phyloP scores from a whole-genome alignment of 2,113 vertebrate species.

The Galbula dea region DNA sequence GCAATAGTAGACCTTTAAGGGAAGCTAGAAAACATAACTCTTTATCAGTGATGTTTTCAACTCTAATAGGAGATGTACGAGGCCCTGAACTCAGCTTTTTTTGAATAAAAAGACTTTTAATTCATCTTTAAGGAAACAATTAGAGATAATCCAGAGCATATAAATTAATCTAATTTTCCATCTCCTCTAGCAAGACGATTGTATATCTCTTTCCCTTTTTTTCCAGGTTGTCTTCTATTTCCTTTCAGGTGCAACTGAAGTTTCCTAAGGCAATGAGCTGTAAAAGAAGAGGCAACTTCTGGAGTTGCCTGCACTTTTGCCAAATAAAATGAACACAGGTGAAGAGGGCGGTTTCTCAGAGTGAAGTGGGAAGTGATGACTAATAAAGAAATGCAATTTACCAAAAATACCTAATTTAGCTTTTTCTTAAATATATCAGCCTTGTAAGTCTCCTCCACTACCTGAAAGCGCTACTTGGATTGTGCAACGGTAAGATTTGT shows the following conservation, averaged over 20 bases:
- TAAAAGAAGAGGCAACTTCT: slow-evolving; percentile 45
- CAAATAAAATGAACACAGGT: slow-evolving; percentile 3
- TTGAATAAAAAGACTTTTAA: slow-evolving; percentile 35
- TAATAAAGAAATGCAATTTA: slow-evolving; percentile 47
- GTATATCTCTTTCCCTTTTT: slow-evolving; percentile 21
- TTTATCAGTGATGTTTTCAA: not conserved
- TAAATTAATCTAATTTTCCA: slow-evolving; percentile 46
- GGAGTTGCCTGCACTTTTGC: slow-evolving; percentile 31
- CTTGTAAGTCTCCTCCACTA: not conserved
- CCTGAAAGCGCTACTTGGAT: not conserved
- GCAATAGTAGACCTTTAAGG: not conserved
- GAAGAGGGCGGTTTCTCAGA: slow-evolving; percentile 37
- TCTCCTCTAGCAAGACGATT: slow-evolving; percentile 23
- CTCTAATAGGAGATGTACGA: not conserved
- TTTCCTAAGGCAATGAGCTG: slow-evolving; percentile 54
- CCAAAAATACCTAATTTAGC: slow-evolving; percentile 33
- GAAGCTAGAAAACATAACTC: not conserved
- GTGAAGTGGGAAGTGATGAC: slow-evolving; percentile 42
- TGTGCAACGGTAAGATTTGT: not conserved
- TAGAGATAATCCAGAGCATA: not conserved
- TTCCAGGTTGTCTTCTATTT: slow-evolving; percentile 48
- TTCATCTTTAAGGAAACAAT: slow-evolving; percentile 52
- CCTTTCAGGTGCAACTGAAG: slow-evolving; percentile 55
- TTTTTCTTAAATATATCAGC: slow-evolving; percentile 8
- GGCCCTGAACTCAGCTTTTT: not conserved